phyloP scores from a whole-genome alignment of 2,888 invertebrate species.

The Drosophila imparisetae region DNA sequence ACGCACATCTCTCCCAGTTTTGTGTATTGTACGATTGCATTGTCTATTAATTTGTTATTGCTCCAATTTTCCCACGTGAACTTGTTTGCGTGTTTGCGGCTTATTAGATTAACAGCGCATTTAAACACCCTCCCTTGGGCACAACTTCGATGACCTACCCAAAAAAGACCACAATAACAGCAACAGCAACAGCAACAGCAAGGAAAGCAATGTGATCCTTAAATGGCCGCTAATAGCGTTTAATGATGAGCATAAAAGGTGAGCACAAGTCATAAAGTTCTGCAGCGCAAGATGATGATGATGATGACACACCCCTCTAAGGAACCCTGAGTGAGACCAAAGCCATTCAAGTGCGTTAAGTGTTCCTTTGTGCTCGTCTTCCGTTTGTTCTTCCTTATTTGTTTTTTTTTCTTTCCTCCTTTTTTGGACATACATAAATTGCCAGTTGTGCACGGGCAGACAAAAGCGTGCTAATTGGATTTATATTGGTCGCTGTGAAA shows the following conservation, averaged over 20 bases:
- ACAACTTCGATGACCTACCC: slow-evolving; percentile 52
- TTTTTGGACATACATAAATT: slow-evolving; percentile 33
- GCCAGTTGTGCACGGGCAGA: slow-evolving; percentile 43
- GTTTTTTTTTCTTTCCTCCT: slow-evolving; percentile 11
- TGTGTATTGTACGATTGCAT: not conserved
- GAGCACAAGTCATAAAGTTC: slow-evolving; percentile 77
- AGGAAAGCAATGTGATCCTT: slow-evolving; percentile 65
- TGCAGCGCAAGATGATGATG: slow-evolving; percentile 27
- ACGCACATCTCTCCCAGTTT: slow-evolving; percentile 31
- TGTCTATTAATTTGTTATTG: slow-evolving; percentile 54
- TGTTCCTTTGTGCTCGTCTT: slow-evolving; percentile 58
- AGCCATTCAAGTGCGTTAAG: slow-evolving; percentile 36
- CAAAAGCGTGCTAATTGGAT: slow-evolving; percentile 80
- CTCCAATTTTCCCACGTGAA: slow-evolving; percentile 83
- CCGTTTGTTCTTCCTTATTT: slow-evolving; percentile 48
- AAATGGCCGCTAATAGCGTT: slow-evolving; percentile 79
- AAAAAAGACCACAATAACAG: slow-evolving; percentile 14
- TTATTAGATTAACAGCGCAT: slow-evolving; percentile 78
- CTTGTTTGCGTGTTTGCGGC: slow-evolving; percentile 81
- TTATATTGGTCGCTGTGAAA: slow-evolving; percentile 63
- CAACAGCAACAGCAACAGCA: slow-evolving; percentile 1
- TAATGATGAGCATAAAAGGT: slow-evolving; percentile 77
- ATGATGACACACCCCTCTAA: slow-evolving; percentile 53
- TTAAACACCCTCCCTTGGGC: slow-evolving; percentile 59
- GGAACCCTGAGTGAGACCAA: slow-evolving; percentile 10